Evolutionary conservation across 2,113 vertebrate genomes (phyloP).

Genomic region (Corydoras maculifer): DNA sequence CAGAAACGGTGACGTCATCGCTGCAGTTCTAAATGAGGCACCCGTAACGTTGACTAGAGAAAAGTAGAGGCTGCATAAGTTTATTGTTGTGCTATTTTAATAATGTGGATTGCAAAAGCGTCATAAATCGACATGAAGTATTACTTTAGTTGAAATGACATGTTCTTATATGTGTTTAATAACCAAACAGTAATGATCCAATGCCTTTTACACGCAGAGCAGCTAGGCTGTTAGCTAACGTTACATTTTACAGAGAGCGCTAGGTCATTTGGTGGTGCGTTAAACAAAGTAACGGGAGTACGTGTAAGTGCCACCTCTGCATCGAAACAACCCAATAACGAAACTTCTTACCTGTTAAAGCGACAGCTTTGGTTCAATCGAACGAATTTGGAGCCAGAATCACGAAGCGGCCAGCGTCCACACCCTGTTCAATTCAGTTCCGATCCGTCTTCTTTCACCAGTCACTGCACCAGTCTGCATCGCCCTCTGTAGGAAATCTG

Average conservation of each 20-base stretch:
- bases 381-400: constrained; percentile 4
- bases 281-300: neutral
- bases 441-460: constrained; percentile 11
- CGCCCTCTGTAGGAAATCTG: constrained; percentile 29
- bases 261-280: constrained; percentile 7
- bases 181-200: neutral
- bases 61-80: neutral
- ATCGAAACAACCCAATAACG: neutral
- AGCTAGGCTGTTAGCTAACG: constrained; percentile 3
- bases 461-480: constrained; percentile 3
- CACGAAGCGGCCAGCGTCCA: constrained; percentile 29
- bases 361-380: constrained; percentile 3
- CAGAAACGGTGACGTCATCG: constrained; percentile 20
- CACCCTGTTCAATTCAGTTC: constrained; percentile 24
- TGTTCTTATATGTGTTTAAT: neutral
- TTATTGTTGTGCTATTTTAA: neutral
- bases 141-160: too few species aligned
- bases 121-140: neutral
- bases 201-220: neutral
- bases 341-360: constrained; percentile 32
- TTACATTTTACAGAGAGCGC: neutral
- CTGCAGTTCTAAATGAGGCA: constrained; percentile 12
- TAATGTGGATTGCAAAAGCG: neutral
- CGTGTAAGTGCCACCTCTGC: too few species aligned
- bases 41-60: neutral